Evolutionary conservation across 1,140 invertebrate genomes (phyloP), one percentile per base, ranked within the genome.

Genomic region (Drosophila ercepeae): DNA sequence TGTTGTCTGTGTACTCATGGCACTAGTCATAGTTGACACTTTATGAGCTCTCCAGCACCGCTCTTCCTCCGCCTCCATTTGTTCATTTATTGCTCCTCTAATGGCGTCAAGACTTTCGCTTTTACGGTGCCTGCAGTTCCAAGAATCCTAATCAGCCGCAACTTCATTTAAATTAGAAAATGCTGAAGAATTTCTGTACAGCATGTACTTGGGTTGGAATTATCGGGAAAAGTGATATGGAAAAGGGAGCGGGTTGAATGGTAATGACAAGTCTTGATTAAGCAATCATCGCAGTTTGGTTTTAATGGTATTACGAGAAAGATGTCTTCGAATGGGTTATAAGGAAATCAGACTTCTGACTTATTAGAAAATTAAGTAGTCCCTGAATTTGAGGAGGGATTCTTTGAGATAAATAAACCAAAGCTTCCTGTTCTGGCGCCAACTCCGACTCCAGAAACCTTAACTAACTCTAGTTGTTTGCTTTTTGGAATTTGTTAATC

Each of bases 81-180:
- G 19, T 11, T 11, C 59, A 6, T n/a, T 88, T 73, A 81, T 75
- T 81, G 59, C 82, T 60, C 75, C 75, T 64, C 75, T 82, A 88
- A 88, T 88, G 82, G 82, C 82, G 82, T 88, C 82, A 88, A 88
- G 82, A 88, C 77, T 82, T 88, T 88, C 82, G 82, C 74, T 88
- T 88, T 88, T 88, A 88, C 88, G 83, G 82, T 53, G 70, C 69
- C 76, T 49, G 49, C 69, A 67, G 55, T 88, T 86, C 81, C 55
- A 88, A 68, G 82, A 86, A 88, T 36, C 82, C 49, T 88, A 72
- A 86, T 88, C 81, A 81, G 64, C 64, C 63, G 72, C 61, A 75
- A 76, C 61, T 36, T 79, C 32, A 67, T 67, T 67, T 67, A 67
- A 67, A 67, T 67, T 41, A 19, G 60, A 39, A 51, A 70, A 51